Base-by-base conservation (phyloP, 2,888 invertebrate species). In the Petrolisthes cinctipes region DNA sequence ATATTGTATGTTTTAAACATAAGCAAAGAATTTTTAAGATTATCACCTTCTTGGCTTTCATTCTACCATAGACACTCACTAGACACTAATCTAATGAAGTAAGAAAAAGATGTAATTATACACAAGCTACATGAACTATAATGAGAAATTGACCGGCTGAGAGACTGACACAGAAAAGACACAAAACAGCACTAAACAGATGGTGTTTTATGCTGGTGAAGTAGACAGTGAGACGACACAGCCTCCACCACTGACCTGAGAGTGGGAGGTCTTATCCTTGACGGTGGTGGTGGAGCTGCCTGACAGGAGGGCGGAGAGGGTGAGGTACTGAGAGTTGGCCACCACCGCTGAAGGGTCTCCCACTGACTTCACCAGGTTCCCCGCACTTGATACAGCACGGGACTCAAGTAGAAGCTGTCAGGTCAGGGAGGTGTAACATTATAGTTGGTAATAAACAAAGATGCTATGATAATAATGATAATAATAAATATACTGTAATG, bases 281-380 rank as follows among this genome's bases (percentile, higher is more conserved):
- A 86, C 76, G 17, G 90, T 89, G 75, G 90, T 90, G 23, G 89
- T 89, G 54, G 89, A 89, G 51, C 89, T 79, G 14, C 90, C 90
- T 3, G 90, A 90, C 9, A 90, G 83, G 4, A 90, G 89, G 4
- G 90, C 90, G 4, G 90, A 90, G 11, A 90, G 86, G 20, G 90
- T 90, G 61, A 90, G 86, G 88, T 88, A 89, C 80, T 90, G 89
- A 5, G 90, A 89, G 82, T 88, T 90, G 66, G 61, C 54, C 51
- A 51, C 37, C 78, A 78, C 51, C 2, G 86, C 23, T 1, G 57
- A 54, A 53, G 23, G 17, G 0, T 80, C 87, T 14, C 83, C 80
- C 5, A 56, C 83, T 20, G 17, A 54, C 51, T 85, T 85, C 20
- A 37, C 82, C 5, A 61, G n/a, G 5, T 4, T 66, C 9, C 82